These are phyloP conservation scores for Hippocampus comes DNA, from an alignment of 2,113 vertebrate genomes.

Conservation along the genomic window DNA sequence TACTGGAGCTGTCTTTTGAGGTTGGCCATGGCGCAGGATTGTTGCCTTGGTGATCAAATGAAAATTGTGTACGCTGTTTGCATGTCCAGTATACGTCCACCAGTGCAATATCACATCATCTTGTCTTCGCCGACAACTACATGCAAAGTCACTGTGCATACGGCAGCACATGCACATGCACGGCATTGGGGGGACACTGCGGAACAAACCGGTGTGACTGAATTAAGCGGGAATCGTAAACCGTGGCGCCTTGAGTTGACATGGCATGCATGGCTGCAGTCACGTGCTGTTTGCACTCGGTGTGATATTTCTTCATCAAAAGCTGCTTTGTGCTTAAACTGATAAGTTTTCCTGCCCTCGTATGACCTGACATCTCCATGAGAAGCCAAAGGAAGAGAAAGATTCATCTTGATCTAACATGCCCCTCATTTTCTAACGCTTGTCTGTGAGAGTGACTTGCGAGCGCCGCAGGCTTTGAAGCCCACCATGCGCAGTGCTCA, in stretches of 20 bases:
- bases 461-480: slow-evolving; percentile 44
- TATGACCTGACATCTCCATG: slow-evolving; percentile 1
- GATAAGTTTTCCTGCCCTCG: neutral
- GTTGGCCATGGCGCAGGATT: slow-evolving; percentile 26
- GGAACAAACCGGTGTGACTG: slow-evolving; percentile 11
- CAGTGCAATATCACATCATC: slow-evolving; percentile 5
- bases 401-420: slow-evolving; percentile 28
- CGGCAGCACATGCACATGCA: slow-evolving; percentile 9
- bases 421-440: slow-evolving; percentile 32
- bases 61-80: slow-evolving; percentile 54
- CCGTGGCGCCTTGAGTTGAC: neutral
- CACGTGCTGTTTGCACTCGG: slow-evolving; percentile 21
- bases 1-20: slow-evolving; percentile 14
- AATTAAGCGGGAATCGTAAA: slow-evolving; percentile 14
- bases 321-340: neutral
- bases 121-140: slow-evolving; percentile 5
- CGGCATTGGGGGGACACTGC: slow-evolving; percentile 23
- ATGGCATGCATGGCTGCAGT: neutral
- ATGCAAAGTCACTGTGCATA: slow-evolving; percentile 12
- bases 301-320: neutral
- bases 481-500: slow-evolving; percentile 5
- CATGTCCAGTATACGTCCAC: neutral
- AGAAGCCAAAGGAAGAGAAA: slow-evolving; percentile 21
- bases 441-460: slow-evolving; percentile 23
- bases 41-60: slow-evolving; percentile 67